Evolutionary conservation across 2,888 invertebrate genomes (phyloP).

Genomic region (Eucriotettix oculatus): DNA sequence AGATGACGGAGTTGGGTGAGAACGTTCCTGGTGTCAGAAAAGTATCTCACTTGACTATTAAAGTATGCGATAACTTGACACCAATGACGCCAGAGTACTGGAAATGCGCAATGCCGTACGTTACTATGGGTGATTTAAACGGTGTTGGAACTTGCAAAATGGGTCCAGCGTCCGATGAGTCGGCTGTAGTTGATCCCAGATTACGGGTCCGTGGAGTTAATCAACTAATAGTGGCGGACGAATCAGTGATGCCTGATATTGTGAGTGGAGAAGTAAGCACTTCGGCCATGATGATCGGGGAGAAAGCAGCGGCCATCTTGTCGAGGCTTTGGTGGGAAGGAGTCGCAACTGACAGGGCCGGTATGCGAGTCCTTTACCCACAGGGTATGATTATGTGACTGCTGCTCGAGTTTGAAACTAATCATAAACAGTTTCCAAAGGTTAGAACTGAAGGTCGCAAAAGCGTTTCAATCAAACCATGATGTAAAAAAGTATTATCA

Average conservation of each 20-base stretch:
- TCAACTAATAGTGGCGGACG: background rate
- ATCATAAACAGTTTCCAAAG: too few relatives aligned
- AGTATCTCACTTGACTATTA: background rate
- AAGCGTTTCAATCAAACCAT: too few relatives aligned
- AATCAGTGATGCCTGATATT: background rate
- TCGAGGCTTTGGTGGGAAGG: background rate
- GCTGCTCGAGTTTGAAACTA: too few relatives aligned
- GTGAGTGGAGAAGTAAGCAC: background rate
- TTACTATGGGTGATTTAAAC: background rate
- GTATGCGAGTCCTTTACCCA: too few relatives aligned
- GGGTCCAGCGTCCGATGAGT: background rate
- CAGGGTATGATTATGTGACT: too few relatives aligned
- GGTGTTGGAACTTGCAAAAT: background rate
- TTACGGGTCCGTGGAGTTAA: background rate
- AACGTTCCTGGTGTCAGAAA: background rate
- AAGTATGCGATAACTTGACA: background rate
- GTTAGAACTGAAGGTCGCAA: too few relatives aligned
- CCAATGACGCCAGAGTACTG: background rate
- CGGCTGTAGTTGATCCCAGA: background rate
- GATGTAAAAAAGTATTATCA: too few relatives aligned
- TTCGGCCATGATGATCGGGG: background rate
- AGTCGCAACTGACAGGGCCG: too few relatives aligned
- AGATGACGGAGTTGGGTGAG: conserved; percentile 21
- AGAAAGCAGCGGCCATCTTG: background rate
- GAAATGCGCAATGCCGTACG: background rate